phyloP scores from a whole-genome alignment of 2,113 vertebrate species.

The Cyprinodon variegatus region DNA sequence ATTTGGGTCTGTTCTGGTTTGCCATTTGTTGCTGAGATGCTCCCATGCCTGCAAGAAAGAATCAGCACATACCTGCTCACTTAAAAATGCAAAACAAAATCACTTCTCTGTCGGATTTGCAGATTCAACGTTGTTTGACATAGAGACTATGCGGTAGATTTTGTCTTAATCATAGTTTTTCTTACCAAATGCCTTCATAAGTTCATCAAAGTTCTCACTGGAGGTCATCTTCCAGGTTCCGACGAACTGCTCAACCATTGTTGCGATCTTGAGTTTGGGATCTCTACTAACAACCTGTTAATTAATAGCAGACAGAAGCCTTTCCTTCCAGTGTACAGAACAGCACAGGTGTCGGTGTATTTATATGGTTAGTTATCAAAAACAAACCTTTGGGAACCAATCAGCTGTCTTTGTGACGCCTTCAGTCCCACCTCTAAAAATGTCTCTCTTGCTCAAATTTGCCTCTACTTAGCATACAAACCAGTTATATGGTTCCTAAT shows the following conservation, averaged over 20 bases:
- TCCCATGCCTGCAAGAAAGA: conserved; percentile 83
- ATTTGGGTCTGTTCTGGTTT: conserved; percentile 86
- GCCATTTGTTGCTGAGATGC: conserved; percentile 89
- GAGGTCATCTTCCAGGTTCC: conserved; percentile 91
- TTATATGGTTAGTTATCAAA: conserved; percentile 74
- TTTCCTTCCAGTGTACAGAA: not conserved
- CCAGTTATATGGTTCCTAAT: too few relatives aligned
- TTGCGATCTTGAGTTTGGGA: conserved; percentile 18
- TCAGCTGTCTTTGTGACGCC: conserved; percentile 70
- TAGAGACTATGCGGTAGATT: too few relatives aligned
- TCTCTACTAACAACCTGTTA: too few relatives aligned
- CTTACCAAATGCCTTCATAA: conserved; percentile 93
- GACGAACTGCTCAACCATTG: conserved; percentile 89
- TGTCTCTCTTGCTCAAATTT: not conserved
- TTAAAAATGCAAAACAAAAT: too few relatives aligned
- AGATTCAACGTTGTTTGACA: too few relatives aligned
- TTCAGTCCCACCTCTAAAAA: not conserved
- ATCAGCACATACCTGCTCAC: not conserved
- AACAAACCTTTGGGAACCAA: conserved; percentile 64
- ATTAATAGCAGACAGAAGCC: conserved; percentile 10
- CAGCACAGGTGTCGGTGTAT: conserved; percentile 57
- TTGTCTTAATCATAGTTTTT: not conserved
- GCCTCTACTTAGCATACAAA: too few relatives aligned
- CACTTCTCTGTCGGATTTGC: too few relatives aligned
- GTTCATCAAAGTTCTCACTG: conserved; percentile 92